Evolutionary conservation across 2,888 invertebrate genomes (phyloP), one percentile per base, ranked within the genome.

Genomic region (Cheilosia pagana): DNA sequence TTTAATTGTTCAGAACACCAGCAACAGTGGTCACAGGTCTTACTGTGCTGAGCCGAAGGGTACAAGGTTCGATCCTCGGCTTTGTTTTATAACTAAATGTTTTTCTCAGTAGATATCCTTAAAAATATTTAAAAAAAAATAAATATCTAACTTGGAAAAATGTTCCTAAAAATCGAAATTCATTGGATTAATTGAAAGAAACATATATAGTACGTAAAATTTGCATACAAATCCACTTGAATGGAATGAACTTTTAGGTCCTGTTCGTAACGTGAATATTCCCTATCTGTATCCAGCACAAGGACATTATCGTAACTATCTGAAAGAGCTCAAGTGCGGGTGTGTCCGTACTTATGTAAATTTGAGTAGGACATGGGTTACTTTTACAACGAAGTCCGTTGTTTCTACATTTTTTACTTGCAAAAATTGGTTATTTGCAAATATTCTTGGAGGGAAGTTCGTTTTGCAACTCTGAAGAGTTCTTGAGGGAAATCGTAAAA

Each of bases 131-230:
- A n/a, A n/a, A n/a, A n/a, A n/a, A n/a, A n/a, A n/a, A n/a, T n/a
- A n/a, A n/a, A n/a, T n/a, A 3, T 3, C 0, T 12, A 12, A 35
- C 0, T 12, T 4, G 3, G 3, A 16, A 1, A 1, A 43, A 14
- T 31, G 28, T 2, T 14, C 1, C 21, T 10, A 21, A 57, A 31
- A 70, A 52, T 41, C 4, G 12, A 41, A 53, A 67, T 12, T 45
- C 68, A 43, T 57, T 48, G n/a, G 14, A 19, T 43, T 57, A 68
- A 68, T 57, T 57, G 57, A 70, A 57, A n/a, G n/a, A 45, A 21
- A n/a, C 68, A 57, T 23, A 35, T 45, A 57, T 43, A 57, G 21
- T 19, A 8, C 25, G 6, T n/a, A n/a, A 57, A 21, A 70, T 70
- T 57, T 70, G 7, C 68, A 70, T 70, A 48, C 16, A 35, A 70